Conservation (phyloP, 2,888 invertebrate species). For the Acrocyrtus sp. region DNA sequence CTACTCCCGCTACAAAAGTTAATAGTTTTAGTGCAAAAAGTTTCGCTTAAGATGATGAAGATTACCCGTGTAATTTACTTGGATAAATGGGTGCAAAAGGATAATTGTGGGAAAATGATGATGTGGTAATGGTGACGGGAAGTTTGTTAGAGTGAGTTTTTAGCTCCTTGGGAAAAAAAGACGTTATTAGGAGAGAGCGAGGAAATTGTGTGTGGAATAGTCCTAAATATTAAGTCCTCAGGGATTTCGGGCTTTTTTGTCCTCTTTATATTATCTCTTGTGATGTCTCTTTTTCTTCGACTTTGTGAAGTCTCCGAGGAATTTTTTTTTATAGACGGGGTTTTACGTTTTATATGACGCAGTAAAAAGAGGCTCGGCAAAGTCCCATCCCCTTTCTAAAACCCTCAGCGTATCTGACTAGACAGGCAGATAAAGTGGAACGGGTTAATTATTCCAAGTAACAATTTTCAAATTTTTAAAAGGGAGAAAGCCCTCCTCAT, state of each 20-base stretch:
- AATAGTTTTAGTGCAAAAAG: constrained; percentile 38
- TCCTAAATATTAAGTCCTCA: background rate
- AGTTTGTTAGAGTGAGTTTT: constrained; percentile 1
- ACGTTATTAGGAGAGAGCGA: constrained; percentile 1
- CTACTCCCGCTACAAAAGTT: constrained; percentile 11
- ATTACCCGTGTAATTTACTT: constrained; percentile 49
- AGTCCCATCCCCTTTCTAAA: too few species aligned
- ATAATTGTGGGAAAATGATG: constrained; percentile 50
- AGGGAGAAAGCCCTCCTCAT: too few species aligned
- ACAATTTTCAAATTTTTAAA: too few species aligned
- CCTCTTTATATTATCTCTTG: constrained; percentile 1
- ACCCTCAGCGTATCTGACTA: too few species aligned
- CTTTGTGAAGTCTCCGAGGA: too few species aligned
- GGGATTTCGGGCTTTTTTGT: background rate
- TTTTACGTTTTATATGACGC: too few species aligned
- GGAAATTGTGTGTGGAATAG: constrained; percentile 9
- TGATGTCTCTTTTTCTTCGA: constrained; percentile 11
- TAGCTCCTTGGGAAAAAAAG: background rate
- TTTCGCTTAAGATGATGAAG: constrained; percentile 36
- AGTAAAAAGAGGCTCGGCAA: too few species aligned
- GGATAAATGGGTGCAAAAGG: constrained; percentile 38
- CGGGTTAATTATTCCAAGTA: too few species aligned
- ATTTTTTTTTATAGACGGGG: too few species aligned
- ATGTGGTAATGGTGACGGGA: constrained; percentile 44
- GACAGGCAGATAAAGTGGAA: too few species aligned